Conservation (phyloP, 2,888 invertebrate genomes). For the Agrilus cyanescens region DNA sequence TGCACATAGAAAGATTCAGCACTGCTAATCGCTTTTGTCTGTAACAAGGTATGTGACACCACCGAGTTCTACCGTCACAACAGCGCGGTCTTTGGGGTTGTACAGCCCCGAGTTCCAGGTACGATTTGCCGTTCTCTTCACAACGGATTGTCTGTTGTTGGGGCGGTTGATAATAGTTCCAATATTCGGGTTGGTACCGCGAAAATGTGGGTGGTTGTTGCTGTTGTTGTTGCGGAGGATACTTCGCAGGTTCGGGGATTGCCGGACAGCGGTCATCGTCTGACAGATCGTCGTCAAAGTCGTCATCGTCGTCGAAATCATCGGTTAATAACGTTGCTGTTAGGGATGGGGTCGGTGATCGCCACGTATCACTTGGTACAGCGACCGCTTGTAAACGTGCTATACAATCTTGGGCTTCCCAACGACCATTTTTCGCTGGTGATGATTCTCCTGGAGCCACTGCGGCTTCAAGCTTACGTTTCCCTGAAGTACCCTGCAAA, state of each 20-base stretch:
- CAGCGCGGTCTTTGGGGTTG: constrained; percentile 30
- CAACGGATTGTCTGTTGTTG: constrained; percentile 70
- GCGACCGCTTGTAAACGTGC: constrained; percentile 60
- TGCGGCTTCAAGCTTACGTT: constrained; percentile 50
- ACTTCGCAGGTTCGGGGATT: constrained; percentile 35
- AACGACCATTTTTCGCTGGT: constrained; percentile 44
- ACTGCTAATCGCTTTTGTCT: constrained; percentile 78
- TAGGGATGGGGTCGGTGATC: constrained; percentile 34
- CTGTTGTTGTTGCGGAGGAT: constrained; percentile 23
- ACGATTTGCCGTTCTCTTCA: constrained; percentile 83
- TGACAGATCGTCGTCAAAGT: constrained; percentile 47
- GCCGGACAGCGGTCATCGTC: constrained; percentile 42
- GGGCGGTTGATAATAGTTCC: constrained; percentile 42
- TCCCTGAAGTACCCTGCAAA: constrained; percentile 60
- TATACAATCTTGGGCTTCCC: constrained; percentile 45
- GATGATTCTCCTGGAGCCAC: constrained; percentile 37
- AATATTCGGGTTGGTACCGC: constrained; percentile 23
- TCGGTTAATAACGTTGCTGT: constrained; percentile 31
- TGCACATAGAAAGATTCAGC: constrained; percentile 85
- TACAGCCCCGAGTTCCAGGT: constrained; percentile 71
- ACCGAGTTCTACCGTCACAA: constrained; percentile 37
- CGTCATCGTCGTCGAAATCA: constrained; percentile 48
- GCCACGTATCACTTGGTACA: constrained; percentile 50
- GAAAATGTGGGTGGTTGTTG: constrained; percentile 29
- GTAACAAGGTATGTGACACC: constrained; percentile 77